These are phyloP conservation scores for Sarcophaga variegata DNA, from an alignment of 2,888 invertebrate species.

Conservation along the genomic window DNA sequence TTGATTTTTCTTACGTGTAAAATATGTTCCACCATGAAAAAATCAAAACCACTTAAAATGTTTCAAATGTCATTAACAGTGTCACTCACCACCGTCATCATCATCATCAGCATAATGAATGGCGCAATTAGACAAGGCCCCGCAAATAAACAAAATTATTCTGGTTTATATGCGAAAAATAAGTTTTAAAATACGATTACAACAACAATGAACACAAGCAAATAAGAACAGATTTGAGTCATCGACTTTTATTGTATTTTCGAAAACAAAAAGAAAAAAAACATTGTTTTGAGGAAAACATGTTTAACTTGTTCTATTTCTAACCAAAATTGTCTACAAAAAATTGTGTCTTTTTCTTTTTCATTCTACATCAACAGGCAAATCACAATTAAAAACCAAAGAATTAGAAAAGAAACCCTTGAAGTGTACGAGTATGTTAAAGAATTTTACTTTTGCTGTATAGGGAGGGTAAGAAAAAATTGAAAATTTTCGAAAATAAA, in stretches of 20 bases:
- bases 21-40: not conserved
- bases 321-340: not conserved
- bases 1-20: not conserved
- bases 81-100: not conserved
- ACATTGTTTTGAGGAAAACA: not conserved
- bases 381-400: constrained; percentile 28
- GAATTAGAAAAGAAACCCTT: not conserved
- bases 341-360: not conserved
- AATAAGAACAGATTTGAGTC: not conserved
- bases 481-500: not conserved
- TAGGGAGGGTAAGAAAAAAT: not conserved
- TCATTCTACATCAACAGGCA: constrained; percentile 35
- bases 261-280: too few species aligned
- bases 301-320: not conserved
- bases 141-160: constrained; percentile 1
- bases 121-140: not conserved
- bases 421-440: not conserved
- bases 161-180: not conserved
- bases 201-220: not conserved
- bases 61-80: constrained; percentile 50
- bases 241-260: not conserved
- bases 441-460: not conserved
- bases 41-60: constrained; percentile 21
- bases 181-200: too few species aligned
- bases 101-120: not conserved